phyloP scores from a whole-genome alignment of 2,113 vertebrate genomes.

The Vicugna pacos region DNA sequence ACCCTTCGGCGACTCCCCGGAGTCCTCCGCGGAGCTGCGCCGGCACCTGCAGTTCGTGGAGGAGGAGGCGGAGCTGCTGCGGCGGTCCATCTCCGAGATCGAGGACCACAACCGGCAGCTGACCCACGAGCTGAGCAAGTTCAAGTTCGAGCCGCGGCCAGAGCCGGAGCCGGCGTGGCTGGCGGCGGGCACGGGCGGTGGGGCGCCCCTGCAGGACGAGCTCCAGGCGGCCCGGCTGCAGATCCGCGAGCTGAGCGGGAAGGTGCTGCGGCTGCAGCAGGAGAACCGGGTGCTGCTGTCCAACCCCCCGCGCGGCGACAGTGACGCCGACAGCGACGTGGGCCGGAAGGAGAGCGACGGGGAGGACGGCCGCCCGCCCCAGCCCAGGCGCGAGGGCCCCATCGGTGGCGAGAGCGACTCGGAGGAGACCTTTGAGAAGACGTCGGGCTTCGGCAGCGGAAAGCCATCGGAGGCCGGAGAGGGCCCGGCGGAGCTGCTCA shows the following conservation, averaged over 20 bases:
- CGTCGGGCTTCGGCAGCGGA: constrained; percentile 93
- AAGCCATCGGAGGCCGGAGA: constrained; percentile 92
- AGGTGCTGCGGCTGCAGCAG: constrained; percentile 97
- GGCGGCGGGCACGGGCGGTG: constrained; percentile 79
- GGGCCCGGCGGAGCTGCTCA: constrained; percentile 85
- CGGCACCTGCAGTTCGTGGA: constrained; percentile 98
- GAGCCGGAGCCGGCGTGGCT: constrained; percentile 86
- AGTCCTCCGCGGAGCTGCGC: constrained; percentile 94
- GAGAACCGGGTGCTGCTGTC: constrained; percentile 97
- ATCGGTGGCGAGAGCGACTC: constrained; percentile 97
- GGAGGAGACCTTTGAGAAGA: constrained; percentile 95
- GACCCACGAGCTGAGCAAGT: constrained; percentile 95
- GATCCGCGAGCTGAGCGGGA: constrained; percentile 95
- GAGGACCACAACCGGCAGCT: constrained; percentile 98
- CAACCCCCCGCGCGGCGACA: constrained; percentile 92
- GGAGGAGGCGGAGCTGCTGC: constrained; percentile 96
- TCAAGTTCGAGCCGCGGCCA: constrained; percentile 93
- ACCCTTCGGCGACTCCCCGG: constrained; percentile 93
- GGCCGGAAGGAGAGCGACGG: constrained; percentile 92
- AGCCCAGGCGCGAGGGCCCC: constrained; percentile 96
- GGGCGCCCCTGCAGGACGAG: constrained; percentile 92
- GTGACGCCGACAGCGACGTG: constrained; percentile 91
- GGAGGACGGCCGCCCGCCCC: constrained; percentile 89
- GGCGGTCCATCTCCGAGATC: constrained; percentile 96
- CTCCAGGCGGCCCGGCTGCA: constrained; percentile 94